These are phyloP conservation scores for Gallinago nigripennis DNA, from an alignment of 2,797 vertebrate species.

Conservation along the genomic window DNA sequence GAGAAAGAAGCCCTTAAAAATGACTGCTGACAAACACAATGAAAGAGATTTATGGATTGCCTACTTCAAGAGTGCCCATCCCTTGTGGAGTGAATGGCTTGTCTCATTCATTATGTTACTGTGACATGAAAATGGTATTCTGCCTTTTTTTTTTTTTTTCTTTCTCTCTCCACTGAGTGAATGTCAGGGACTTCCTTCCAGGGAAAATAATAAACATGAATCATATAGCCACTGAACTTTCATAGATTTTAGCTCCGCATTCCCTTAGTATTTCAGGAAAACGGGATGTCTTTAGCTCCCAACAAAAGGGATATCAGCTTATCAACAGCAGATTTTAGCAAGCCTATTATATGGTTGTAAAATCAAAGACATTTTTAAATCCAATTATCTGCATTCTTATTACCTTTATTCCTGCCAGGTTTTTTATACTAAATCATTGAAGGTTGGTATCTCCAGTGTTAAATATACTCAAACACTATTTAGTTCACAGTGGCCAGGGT, in stretches of 20 bases:
- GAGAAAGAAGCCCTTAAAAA: slow-evolving; percentile 62
- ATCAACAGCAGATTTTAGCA: slow-evolving; percentile 17
- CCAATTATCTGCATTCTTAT: slow-evolving; percentile 61
- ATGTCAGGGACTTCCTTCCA: background rate
- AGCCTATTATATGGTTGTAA: background rate
- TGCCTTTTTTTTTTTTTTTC: background rate
- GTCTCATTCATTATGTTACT: slow-evolving; percentile 41
- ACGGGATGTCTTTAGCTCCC: slow-evolving; percentile 21
- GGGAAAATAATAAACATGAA: slow-evolving; percentile 34
- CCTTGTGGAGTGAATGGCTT: background rate
- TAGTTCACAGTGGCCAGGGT: background rate
- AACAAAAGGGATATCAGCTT: slow-evolving; percentile 39
- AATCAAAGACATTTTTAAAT: slow-evolving; percentile 51
- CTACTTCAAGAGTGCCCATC: slow-evolving; percentile 8
- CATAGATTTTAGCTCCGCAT: background rate
- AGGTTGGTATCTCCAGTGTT: slow-evolving; percentile 17
- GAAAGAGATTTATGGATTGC: slow-evolving; percentile 49
- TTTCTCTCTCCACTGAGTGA: background rate
- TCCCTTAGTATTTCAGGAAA: slow-evolving; percentile 26
- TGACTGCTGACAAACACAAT: slow-evolving; percentile 49
- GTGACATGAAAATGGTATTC: slow-evolving; percentile 2
- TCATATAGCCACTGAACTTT: slow-evolving; percentile 32
- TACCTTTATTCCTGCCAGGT: slow-evolving; percentile 53
- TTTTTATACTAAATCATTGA: slow-evolving; percentile 50
- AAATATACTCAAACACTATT: background rate